Evolutionary conservation across 2,113 vertebrate genomes (phyloP), one percentile per base, ranked within the genome.

Genomic region (Mastomys natalensis): DNA sequence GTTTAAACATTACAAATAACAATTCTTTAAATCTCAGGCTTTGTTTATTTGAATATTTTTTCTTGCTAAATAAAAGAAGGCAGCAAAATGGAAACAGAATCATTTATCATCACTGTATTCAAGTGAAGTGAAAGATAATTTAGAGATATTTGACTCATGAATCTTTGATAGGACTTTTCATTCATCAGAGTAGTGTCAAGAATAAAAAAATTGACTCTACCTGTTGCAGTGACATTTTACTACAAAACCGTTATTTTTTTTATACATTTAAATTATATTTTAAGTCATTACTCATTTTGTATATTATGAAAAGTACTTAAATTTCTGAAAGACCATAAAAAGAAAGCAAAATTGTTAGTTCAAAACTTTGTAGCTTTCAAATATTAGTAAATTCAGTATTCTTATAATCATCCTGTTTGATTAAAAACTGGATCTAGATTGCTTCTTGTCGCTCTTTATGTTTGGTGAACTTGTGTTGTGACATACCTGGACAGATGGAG

Each of bases 381-480:
- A 95, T 96, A 86, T 81, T 86, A 89, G 17, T 88, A 80, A 88
- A 55, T 80, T 92, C 29, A 81, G 76, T 92, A 53, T 68, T 64
- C 84, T 90, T 31, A 85, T 43, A 74, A 84, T 58, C 89, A 84
- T 77, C 80, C 85, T 87, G 60, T 74, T 80, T 2, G 55, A 45
- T 84, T 34, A 76, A 78, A 78, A 91, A 90, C 29, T 93, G 48
- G 70, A 74, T 88, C 45, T 2, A 53, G 45, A 21, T 91, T 55
- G 26, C 37, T 80, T 53, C 31, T 81, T 80, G 31, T 17, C 1
- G 6, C 37, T 70, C 43, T 31, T 70, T 37, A 24, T 85, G 22
- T 89, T 88, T 93, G 68, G 7, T 80, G 19, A 91, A 66, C 43
- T 94, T 40, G 7, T 85, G 40, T 29, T 95, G 8, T 87, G 64